These are phyloP conservation scores for Gymnocheta viridis DNA, from an alignment of 2,888 invertebrate genomes.

Conservation along the genomic window DNA sequence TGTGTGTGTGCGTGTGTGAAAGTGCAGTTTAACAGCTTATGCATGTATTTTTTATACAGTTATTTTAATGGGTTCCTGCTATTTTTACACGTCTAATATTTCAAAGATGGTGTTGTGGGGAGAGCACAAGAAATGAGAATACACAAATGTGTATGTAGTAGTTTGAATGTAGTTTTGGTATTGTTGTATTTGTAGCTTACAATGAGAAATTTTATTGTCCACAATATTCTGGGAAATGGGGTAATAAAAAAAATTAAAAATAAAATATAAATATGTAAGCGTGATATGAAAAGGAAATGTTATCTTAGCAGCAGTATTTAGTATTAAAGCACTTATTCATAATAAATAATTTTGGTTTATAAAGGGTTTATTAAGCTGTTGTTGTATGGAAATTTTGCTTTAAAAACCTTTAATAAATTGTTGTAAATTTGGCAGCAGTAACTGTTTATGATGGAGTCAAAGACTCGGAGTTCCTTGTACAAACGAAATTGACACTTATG, in stretches of 20 bases:
- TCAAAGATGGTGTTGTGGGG: conserved; percentile 6
- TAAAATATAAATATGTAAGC: no score
- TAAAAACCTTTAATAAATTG: no score
- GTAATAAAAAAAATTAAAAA: conserved; percentile 1
- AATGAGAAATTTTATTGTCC: conserved; percentile 30
- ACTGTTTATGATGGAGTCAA: no score
- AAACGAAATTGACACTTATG: no score
- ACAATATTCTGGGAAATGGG: conserved; percentile 31
- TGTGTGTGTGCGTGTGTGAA: no score
- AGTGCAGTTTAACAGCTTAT: no score
- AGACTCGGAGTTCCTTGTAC: no score
- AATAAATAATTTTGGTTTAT: no score
- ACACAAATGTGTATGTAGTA: neutral
- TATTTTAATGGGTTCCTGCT: conserved; percentile 16
- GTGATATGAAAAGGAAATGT: neutral
- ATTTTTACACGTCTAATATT: conserved; percentile 13
- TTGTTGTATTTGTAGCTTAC: neutral
- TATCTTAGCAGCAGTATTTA: neutral
- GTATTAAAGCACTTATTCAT: no score
- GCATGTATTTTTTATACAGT: conserved; percentile 3
- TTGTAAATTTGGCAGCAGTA: no score
- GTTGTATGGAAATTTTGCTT: no score
- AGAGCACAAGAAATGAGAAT: neutral
- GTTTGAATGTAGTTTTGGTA: neutral
- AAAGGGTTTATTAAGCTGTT: no score